Evolutionary conservation across 2,797 vertebrate genomes (phyloP), one percentile per base, ranked within the genome.

Genomic region (Avahi laniger): DNA sequence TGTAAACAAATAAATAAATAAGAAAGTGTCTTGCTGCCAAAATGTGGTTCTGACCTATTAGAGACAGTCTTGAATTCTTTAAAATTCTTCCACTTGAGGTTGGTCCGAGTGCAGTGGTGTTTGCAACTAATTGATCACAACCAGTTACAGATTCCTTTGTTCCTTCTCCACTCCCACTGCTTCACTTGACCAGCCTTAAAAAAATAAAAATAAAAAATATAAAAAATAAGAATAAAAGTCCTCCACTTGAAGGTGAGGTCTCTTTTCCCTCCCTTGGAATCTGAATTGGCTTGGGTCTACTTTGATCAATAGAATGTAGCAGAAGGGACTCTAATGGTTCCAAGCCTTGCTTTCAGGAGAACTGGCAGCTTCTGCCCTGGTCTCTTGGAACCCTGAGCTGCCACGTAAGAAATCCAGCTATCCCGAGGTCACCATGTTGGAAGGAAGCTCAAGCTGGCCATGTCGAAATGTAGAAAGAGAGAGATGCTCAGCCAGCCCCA

Each of bases 361-460:
- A 50, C 67, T 90, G 41, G 35, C 30, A 48, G 70, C 48, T 91
- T 78, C 78, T 50, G 14, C 48, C 73, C 70, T 43, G 10, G 61
- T 63, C 38, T 48, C 57, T 86, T 81, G 76, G 85, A 84, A 70
- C 50, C 7, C 76, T 92, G 46, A 30, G 59, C 67, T 81, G 5
- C 67, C 52, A 48, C 2, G 15, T 20, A 28, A 76, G 69, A 54
- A 38, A 22, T 67, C 57, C 81, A 67, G 0, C 18, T 14, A 87
- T 14, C 13, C 14, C 69, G 89, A 91, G 35, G 35, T 43, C n/a
- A 61, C 79, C 41, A 18, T 20, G 24, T 54, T 90, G 52, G 86
- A 86, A 93, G 91, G 70, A 96, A 78, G 79, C 67, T 84, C 78
- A 76, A 81, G n/a, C 5, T 35, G 43, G 72, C n/a, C 38, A n/a